Conservation (phyloP, 2,797 vertebrate genomes). For the Gymnocypris eckloni region DNA sequence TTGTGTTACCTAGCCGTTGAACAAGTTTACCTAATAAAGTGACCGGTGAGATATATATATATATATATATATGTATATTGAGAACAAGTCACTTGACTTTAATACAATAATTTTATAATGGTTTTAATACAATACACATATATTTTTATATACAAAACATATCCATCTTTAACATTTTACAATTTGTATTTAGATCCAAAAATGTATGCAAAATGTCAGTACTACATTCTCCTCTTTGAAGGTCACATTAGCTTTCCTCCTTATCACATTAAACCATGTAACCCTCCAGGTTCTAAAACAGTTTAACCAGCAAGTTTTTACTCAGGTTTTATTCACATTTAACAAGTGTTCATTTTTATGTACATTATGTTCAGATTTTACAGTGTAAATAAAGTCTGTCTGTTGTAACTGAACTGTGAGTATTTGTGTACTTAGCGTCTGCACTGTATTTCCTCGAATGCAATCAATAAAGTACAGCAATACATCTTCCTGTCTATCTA, state of each 20-base stretch:
- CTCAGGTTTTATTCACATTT: neutral
- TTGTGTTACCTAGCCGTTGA: too few relatives aligned
- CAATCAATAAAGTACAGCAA: constrained; percentile 38
- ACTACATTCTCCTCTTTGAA: neutral
- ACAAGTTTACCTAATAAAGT: too few relatives aligned
- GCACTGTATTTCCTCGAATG: constrained; percentile 2
- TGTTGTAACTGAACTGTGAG: neutral
- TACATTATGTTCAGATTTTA: neutral
- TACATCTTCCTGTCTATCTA: constrained; percentile 31
- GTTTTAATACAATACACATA: too few relatives aligned
- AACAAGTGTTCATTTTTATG: neutral
- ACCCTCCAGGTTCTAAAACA: neutral
- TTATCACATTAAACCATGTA: neutral
- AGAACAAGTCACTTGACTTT: too few relatives aligned
- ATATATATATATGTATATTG: too few relatives aligned
- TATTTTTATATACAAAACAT: too few relatives aligned
- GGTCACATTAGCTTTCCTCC: neutral
- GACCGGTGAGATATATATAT: too few relatives aligned
- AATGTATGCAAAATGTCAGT: neutral
- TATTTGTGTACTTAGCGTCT: neutral
- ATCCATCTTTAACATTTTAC: neutral
- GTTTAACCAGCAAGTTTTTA: neutral
- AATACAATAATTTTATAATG: too few relatives aligned
- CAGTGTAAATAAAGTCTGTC: constrained; percentile 12
- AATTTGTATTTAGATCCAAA: neutral